Evolutionary conservation across 2,888 invertebrate species (phyloP), one percentile per base, ranked within the genome.

Genomic region (Drosophila colorata): DNA sequence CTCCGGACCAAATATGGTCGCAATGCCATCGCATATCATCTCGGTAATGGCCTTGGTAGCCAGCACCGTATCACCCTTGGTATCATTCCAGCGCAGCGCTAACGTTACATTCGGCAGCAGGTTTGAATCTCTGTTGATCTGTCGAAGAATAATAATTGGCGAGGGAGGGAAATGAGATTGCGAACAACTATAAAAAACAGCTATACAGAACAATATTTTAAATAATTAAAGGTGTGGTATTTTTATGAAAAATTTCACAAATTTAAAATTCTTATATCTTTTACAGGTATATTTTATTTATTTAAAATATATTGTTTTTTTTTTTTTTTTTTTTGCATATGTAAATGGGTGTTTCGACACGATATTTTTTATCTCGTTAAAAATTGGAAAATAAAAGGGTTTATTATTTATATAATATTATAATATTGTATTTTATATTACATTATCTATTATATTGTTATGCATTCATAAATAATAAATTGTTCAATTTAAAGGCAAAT

Each of bases 1-100:
- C 93, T 99, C 99, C 2, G 98, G 98, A 4, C 99, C 99, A 92
- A 99, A 97, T 94, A 98, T 98, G 52, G 97, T 98, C 33, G 96
- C 95, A 58, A 98, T 97, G 53, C 97, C 96, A 59, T 96, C 94
- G 91, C 97, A 97, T 91, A 98, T 96, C 97, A 98, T 97, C 91
- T 98, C 96, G 31, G 97, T 97, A 93, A 98, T 95, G 81, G 95
- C 94, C 81, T 94, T 94, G 49, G 98, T 98, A 71, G 97, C 96
- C 78, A 94, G 93, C 87, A 97, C 95, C 47, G 97, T 97, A 86
- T 97, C 97, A 72, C 97, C 97, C 90, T 94, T 94, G 49, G 97
- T 97, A 93, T 97, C 97, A 92, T 95, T 95, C 96, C 96, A 97
- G 91, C 94, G 94, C 91, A 97, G 92, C 73, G 93, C 93, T 85